phyloP scores from a whole-genome alignment of 2,797 vertebrate species.

The Semotilus atromaculatus region DNA sequence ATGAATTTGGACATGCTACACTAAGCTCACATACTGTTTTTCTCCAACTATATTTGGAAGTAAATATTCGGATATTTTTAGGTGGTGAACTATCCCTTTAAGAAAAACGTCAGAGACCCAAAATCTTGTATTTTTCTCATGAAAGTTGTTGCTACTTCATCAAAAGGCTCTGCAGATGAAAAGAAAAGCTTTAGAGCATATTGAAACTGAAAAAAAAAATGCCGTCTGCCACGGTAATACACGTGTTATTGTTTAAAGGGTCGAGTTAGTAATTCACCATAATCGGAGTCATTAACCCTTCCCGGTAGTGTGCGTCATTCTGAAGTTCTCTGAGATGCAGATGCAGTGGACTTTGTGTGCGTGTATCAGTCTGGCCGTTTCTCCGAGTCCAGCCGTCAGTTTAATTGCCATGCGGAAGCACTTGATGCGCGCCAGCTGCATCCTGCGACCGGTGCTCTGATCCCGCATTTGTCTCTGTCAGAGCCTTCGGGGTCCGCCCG shows the following conservation, averaged over 20 bases:
- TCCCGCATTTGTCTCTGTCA: conserved; percentile 78
- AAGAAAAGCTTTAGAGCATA: not conserved
- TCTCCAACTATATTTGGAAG: too few species aligned
- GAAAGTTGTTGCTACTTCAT: not conserved
- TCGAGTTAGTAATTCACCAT: conserved; percentile 32
- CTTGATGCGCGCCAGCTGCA: conserved; percentile 80
- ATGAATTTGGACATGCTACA: too few species aligned
- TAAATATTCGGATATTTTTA: not conserved
- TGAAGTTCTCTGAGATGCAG: conserved; percentile 48
- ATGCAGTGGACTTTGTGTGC: conserved; percentile 58
- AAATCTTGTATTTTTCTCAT: not conserved
- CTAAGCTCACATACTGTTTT: too few species aligned
- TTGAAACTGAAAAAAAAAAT: not conserved
- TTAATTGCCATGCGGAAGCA: conserved; percentile 76
- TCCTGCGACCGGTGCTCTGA: conserved; percentile 73
- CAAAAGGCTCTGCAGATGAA: conserved; percentile 7
- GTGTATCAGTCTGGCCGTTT: conserved; percentile 53
- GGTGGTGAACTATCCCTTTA: not conserved
- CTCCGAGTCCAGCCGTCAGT: conserved; percentile 67
- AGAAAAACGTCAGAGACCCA: not conserved
- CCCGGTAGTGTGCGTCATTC: conserved; percentile 7
- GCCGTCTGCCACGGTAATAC: conserved; percentile 11
- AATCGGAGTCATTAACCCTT: conserved; percentile 35
- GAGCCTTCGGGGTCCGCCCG: conserved; percentile 61
- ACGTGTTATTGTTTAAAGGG: conserved; percentile 31